Evolutionary conservation across 2,113 vertebrate species (phyloP).

Genomic region (Vulpes ferrilata): DNA sequence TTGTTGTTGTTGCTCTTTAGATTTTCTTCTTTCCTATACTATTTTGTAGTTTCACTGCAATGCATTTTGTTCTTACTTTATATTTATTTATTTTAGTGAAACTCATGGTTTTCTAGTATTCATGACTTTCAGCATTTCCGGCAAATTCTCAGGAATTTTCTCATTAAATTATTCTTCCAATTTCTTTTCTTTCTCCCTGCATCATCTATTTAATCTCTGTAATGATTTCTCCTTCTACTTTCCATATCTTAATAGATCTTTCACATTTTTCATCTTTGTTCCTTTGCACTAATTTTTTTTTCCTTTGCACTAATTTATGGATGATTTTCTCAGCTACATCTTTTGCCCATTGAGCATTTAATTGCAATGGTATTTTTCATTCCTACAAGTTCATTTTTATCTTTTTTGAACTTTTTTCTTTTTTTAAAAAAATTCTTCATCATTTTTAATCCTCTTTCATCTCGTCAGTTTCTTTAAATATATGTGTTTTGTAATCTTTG

Average conservation of each 20-base stretch:
- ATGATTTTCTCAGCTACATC: not conserved
- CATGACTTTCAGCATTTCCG: not conserved
- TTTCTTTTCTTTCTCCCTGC: not conserved
- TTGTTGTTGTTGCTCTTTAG: not conserved
- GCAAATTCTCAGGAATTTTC: not conserved
- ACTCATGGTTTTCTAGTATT: not conserved
- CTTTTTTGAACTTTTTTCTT: not conserved
- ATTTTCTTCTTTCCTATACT: not conserved
- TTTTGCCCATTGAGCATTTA: not conserved
- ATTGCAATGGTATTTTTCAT: not conserved
- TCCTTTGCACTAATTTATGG: not conserved
- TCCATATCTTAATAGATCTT: not conserved
- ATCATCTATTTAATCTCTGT: not conserved
- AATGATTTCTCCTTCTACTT: not conserved
- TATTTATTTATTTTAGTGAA: not conserved
- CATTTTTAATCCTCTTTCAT: not conserved
- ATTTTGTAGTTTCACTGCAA: not conserved
- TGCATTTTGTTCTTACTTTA: not conserved
- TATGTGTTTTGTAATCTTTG: not conserved
- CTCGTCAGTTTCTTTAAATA: not conserved
- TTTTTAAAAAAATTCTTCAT: not conserved
- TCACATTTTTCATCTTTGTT: not conserved
- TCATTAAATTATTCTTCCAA: not conserved
- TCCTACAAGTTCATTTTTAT: not conserved
- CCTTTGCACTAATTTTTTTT: not conserved